These are phyloP conservation scores for Tetramorium bicarinatum DNA, from an alignment of 2,888 invertebrate species.

Conservation along the genomic window DNA sequence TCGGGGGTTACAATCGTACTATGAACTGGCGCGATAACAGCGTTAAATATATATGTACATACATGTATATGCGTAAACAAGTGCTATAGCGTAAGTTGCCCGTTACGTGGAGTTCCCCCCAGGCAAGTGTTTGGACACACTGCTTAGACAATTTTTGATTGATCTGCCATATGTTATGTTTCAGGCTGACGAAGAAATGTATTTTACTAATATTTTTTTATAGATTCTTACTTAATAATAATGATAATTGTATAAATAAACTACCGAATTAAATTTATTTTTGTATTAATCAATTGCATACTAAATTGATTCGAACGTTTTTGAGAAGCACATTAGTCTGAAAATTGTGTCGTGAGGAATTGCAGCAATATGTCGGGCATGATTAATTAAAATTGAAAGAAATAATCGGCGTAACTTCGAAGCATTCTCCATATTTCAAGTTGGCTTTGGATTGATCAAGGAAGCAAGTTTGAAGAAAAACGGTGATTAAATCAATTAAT, in stretches of 20 bases:
- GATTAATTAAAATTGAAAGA: not conserved
- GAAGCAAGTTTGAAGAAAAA: not conserved
- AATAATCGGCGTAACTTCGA: not conserved
- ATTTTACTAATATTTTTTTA: not conserved
- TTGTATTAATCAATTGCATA: not conserved
- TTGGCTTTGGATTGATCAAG: not conserved
- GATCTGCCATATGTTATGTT: not conserved
- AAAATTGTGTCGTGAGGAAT: too few species aligned
- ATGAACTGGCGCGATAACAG: conserved; percentile 58
- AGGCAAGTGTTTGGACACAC: not conserved
- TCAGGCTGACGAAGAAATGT: not conserved
- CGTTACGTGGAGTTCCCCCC: not conserved
- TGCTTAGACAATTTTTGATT: not conserved
- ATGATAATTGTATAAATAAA: not conserved
- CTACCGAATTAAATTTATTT: not conserved
- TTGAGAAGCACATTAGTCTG: not conserved
- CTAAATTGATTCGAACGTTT: not conserved
- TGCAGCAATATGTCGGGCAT: not conserved
- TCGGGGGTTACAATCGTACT: conserved; percentile 69
- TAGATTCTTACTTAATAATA: not conserved
- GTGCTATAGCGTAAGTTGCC: not conserved
- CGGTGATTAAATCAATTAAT: not conserved
- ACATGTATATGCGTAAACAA: conserved; percentile 27
- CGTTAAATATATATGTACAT: not conserved
- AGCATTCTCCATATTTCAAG: not conserved